A percentile compares a stretch with the other conserved stretches of the same genome.
These are phyloP conservation scores for Drosophila anomalata DNA, from an alignment of 2,888 invertebrate species.

Conservation along the genomic window DNA sequence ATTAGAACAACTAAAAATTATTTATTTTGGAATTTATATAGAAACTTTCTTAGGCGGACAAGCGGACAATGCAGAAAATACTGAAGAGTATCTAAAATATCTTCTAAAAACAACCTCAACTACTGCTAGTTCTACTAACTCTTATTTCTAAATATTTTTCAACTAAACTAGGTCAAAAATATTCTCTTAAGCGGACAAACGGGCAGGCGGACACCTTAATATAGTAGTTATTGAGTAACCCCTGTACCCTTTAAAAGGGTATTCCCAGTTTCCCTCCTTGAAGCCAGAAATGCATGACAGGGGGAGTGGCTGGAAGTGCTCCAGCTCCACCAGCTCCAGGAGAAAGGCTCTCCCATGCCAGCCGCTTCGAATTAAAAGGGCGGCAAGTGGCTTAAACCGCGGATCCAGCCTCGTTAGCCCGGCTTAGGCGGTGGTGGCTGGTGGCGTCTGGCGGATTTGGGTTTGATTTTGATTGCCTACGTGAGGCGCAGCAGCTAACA, in stretches of 20 bases:
- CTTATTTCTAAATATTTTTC: too few relatives aligned
- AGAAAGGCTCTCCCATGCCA: conserved; percentile 15
- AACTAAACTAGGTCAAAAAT: neutral
- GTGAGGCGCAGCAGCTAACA: conserved; percentile 61
- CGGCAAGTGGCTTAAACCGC: conserved; percentile 26
- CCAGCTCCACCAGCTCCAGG: neutral
- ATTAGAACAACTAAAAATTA: neutral
- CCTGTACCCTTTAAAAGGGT: neutral
- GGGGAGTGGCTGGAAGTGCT: neutral
- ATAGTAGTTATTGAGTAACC: neutral
- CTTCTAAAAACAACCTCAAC: too few relatives aligned
- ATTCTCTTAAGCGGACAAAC: neutral
- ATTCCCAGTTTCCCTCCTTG: conserved; percentile 12
- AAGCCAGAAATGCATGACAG: neutral
- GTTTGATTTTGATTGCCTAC: conserved; percentile 52
- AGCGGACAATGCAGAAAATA: neutral
- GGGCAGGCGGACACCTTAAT: neutral
- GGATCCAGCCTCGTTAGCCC: conserved; percentile 18
- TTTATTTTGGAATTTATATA: neutral
- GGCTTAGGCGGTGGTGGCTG: neutral
- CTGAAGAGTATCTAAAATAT: too few relatives aligned
- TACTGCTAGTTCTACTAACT: too few relatives aligned
- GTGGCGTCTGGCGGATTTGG: neutral
- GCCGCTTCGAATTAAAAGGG: conserved; percentile 29
- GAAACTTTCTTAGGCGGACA: neutral